Conservation (phyloP, 2,797 vertebrate species). For the Danio kyathit region DNA sequence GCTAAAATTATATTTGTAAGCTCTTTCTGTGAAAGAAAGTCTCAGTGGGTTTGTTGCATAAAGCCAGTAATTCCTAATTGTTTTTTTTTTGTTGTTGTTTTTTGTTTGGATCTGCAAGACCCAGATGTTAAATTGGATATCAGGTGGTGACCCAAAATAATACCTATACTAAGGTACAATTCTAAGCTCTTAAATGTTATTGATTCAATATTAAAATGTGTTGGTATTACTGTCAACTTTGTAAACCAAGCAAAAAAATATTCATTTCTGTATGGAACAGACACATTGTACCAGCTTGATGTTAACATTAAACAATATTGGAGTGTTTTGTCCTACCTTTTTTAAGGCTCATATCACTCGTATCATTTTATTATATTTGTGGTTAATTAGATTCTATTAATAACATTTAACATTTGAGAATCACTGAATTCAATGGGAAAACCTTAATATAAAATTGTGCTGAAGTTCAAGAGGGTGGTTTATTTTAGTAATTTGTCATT, state of each 20-base stretch:
- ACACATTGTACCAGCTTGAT: background rate
- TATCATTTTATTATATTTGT: background rate
- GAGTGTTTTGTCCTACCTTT: background rate
- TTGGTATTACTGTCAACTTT: background rate
- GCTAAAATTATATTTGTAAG: conserved; percentile 28
- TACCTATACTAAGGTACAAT: too few relatives aligned
- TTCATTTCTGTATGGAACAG: background rate
- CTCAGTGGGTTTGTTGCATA: conserved; percentile 4
- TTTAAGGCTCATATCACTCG: background rate
- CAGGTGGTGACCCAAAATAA: background rate
- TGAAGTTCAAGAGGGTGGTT: too few relatives aligned
- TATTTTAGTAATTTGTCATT: background rate
- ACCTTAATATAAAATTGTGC: background rate
- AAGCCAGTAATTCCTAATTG: background rate
- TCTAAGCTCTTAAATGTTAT: too few relatives aligned
- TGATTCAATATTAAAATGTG: background rate
- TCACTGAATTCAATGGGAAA: background rate
- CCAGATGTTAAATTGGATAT: conserved; percentile 11
- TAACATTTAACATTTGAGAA: background rate
- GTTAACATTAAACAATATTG: background rate
- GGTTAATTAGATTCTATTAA: background rate
- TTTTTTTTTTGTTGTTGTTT: background rate
- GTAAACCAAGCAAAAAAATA: background rate
- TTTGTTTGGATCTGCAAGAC: background rate
- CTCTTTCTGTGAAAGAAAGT: conserved; percentile 8